Evolutionary conservation across 2,797 vertebrate species (phyloP), one percentile per base, ranked within the genome.

Genomic region (Enteromius thamalakanensis): DNA sequence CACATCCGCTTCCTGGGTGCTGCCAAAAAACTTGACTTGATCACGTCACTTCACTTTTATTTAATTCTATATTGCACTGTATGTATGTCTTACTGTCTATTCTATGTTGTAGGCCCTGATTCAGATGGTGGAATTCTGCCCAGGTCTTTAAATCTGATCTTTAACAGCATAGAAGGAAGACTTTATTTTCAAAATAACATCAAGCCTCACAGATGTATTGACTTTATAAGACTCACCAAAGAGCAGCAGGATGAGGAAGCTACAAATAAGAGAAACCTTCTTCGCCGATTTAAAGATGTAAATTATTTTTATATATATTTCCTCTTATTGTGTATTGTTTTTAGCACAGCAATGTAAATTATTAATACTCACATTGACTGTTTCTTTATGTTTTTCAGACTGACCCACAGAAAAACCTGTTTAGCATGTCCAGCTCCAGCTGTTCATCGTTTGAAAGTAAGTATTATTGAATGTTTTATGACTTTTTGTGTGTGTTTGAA

Each of bases 191-290:
- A 94, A 47, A 92, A 92, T 86, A 96, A 96, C 86, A 90, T 99
- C 74, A 99, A 99, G 82, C 97, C 97, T 15, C 93, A 95, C 81
- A 93, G 97, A 21, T 98, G 96, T 49, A 91, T 95, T 89, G 97
- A 98, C 86, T 96, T 95, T 82, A 89, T 92, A 90, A 92, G 94
- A 76, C 93, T 98, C 86, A 96, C 95, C 29, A 92, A 94, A 86
- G 94, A 95, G 1, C 95, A 98, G 94, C 94, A 95, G 89, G 94
- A 89, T 53, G 94, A 95, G 21, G 98, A 98, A 90, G 78, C 67
- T 64, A 90, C 90, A 82, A 81, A 89, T 89, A 99, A 94, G 90
- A 93, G 45, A 88, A 91, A 89, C 68, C 89, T 95, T 65, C 82
- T 94, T 62, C 89, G 90, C 77, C 88, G 89, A 76, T 49, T 90